Evolutionary conservation across 1,140 invertebrate species (phyloP), one percentile per base, ranked within the genome.

Genomic region (Magallana angulata): DNA sequence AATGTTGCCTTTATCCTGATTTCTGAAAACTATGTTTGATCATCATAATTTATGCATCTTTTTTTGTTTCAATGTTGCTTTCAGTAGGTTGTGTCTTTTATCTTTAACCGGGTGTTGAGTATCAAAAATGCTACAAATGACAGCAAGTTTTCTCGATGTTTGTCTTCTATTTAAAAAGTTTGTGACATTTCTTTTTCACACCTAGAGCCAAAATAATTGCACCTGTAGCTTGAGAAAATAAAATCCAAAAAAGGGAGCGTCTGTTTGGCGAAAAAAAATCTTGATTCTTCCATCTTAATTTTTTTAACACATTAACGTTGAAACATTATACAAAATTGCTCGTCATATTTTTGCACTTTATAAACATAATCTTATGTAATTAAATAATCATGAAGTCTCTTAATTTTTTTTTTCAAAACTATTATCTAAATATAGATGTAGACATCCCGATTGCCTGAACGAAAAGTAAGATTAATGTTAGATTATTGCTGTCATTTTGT

Each of bases 121-220:
- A 30, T 24, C 30, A 9, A 76, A 30, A 76, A 76, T 76, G 68
- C 24, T 30, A 30, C 68, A 76, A 76, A 76, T 76, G 68, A 76
- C 24, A 76, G 68, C 18, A 76, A 30, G 68, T 76, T 76, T 76
- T 76, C 30, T 36, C 68, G 8, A 30, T 76, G 68, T 76, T 76
- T 76, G 68, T 76, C 68, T 76, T 30, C 36, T 30, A 76, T 76
- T 30, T 36, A 76, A 30, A 76, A 76, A 7, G 12, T 76, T 76
- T 76, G 8, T 76, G 68, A 76, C 68, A 76, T 76, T 76, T 76
- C 9, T 24, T 76, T 30, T 76, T 76, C 68, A 76, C 68, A 76
- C 68, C 68, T 76, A 76, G 68, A 76, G 24, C 30, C 68, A 30
- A 76, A 76, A 76, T 76, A 30, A 76, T 76, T 76, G 36, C 68